These are phyloP conservation scores for Prionchulus punctatus DNA, from an alignment of 2,888 invertebrate species.

Conservation along the genomic window DNA sequence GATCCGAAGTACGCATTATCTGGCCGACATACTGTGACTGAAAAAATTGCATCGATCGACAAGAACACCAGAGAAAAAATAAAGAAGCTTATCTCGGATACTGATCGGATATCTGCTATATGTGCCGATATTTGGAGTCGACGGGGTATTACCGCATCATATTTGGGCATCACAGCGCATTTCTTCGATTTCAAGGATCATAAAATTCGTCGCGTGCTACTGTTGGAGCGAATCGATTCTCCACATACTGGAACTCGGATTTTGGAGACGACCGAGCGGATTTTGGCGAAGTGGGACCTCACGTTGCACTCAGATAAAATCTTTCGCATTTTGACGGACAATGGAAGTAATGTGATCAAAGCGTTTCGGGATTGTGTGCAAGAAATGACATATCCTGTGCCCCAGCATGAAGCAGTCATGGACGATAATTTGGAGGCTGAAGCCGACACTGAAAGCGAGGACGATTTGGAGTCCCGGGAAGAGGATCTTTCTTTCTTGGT, in stretches of 20 bases:
- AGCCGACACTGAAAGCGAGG: too few relatives aligned
- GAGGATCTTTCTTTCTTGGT: too few relatives aligned
- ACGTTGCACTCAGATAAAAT: not conserved
- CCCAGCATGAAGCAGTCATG: too few relatives aligned
- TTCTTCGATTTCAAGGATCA: not conserved
- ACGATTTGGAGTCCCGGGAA: too few relatives aligned
- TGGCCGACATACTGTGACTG: too few relatives aligned
- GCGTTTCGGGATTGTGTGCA: not conserved
- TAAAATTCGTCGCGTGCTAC: not conserved
- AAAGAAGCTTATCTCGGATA: too few relatives aligned
- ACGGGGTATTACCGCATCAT: not conserved
- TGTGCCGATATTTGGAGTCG: not conserved
- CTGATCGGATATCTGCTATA: too few relatives aligned
- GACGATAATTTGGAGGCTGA: too few relatives aligned
- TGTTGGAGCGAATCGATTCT: not conserved
- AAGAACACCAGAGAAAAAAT: too few relatives aligned
- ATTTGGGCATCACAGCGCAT: not conserved
- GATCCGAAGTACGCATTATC: too few relatives aligned
- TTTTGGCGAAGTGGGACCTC: not conserved
- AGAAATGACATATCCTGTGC: too few relatives aligned
- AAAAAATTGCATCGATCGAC: too few relatives aligned
- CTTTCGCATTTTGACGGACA: not conserved
- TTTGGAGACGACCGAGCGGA: not conserved
- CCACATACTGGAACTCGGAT: not conserved
- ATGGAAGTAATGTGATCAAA: not conserved